phyloP scores from a whole-genome alignment of 1,140 invertebrate species.

The Neotoxoptera formosana region DNA sequence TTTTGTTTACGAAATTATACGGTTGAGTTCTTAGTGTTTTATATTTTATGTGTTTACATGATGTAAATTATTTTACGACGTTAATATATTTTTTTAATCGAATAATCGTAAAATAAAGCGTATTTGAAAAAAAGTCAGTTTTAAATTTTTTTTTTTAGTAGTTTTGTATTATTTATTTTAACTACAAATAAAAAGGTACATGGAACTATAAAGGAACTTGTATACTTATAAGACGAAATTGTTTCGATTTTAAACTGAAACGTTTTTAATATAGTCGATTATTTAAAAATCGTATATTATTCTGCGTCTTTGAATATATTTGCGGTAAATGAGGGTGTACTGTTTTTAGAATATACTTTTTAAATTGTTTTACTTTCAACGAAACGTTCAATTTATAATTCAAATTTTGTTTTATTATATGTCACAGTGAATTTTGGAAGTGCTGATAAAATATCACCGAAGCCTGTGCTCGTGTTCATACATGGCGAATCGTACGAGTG shows the following conservation, averaged over 20 bases:
- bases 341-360: neutral
- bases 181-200: neutral
- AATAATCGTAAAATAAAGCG: neutral
- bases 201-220: neutral
- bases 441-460: constrained; percentile 65
- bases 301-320: neutral
- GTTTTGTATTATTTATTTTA: neutral
- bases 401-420: neutral
- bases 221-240: neutral
- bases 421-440: constrained; percentile 33
- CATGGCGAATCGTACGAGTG: constrained; percentile 97
- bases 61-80: neutral
- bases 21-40: neutral
- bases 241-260: neutral
- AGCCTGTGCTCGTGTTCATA: constrained; percentile 92
- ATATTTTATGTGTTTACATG: neutral
- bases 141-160: neutral
- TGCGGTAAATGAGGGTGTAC: neutral
- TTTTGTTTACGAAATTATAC: constrained; percentile 10
- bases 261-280: neutral
- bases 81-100: neutral
- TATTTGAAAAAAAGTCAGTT: neutral
- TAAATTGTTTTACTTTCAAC: neutral
- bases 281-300: neutral
- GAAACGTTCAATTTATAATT: neutral